Base-by-base conservation (phyloP, 2,113 vertebrate species). In the Archocentrus centrarchus region DNA sequence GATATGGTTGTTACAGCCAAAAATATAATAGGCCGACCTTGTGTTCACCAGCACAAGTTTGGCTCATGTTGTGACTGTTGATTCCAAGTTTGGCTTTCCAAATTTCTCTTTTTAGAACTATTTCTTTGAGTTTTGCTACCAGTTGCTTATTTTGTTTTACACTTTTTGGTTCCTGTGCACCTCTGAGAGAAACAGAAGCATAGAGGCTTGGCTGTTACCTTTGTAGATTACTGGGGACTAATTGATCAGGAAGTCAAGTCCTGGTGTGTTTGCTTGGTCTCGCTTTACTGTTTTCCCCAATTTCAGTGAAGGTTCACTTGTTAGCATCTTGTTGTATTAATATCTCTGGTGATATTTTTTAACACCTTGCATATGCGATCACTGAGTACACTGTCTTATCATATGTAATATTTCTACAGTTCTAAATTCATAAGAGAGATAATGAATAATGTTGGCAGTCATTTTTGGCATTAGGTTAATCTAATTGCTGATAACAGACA, bases 171-270 rank as follows among this genome's bases (percentile, higher is more conserved):
- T 70, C 39, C 78, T 58, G 61, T 57, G 7, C 61, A 82, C 32
- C 17, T 61, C 41, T n/a, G 24, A 70, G 39, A 58, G 39, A 75
- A 24, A 90, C 22, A 85, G 39, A 57, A 30, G 59, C 57, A 75
- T 70, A 70, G 59, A 44, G 68, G 68, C 77, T 79, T 75, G 32
- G 58, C 77, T 37, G 75, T 59, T 78, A 63, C 35, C 37, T 82
- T 70, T 73, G 87, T 68, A 47, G 78, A 79, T 79, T 88, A 82
- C 85, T 82, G 81, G 68, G 68, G 85, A 82, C 70, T 82, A 89
- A 88, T 86, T 89, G 89, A 92, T 89, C 61, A 59, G 83, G 5
- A 77, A 79, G 77, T 59, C 41, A 62, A 68, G 77, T 77, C 82
- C 85, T 78, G 83, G 70, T 44, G 68, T 9, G 79, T 82, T 79